Evolutionary conservation across 2,113 vertebrate species (phyloP).

Genomic region (Castor canadensis): DNA sequence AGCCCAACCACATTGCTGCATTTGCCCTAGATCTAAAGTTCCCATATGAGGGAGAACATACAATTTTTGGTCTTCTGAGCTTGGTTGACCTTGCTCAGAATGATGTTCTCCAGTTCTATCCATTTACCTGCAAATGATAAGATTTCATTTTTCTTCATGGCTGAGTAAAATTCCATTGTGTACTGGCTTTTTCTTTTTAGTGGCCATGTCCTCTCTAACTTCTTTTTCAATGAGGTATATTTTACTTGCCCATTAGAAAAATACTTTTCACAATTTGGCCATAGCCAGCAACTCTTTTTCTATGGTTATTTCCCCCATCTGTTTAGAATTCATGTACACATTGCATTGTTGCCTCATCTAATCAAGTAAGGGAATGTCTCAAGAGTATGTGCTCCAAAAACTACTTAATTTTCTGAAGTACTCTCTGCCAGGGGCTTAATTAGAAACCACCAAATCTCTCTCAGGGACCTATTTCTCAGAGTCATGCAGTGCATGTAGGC

Average conservation of each 20-base stretch:
- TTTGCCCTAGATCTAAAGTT: too few species aligned
- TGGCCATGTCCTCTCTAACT: conserved; percentile 24
- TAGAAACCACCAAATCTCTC: conserved; percentile 62
- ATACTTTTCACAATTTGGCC: conserved; percentile 58
- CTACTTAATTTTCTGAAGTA: conserved; percentile 74
- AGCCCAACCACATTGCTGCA: too few species aligned
- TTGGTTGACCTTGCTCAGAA: too few species aligned
- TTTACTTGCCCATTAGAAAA: conserved; percentile 67
- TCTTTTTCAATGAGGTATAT: conserved; percentile 45
- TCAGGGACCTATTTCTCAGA: conserved; percentile 23
- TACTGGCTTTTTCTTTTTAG: conserved; percentile 40
- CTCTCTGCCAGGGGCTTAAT: conserved; percentile 69
- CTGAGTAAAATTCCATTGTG: too few species aligned
- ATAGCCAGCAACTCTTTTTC: conserved; percentile 63
- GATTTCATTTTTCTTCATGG: too few species aligned
- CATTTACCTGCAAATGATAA: too few species aligned
- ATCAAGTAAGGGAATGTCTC: conserved; percentile 74
- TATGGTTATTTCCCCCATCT: conserved; percentile 74
- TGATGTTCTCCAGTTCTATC: too few species aligned
- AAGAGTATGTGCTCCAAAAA: conserved; percentile 69
- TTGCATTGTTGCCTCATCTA: conserved; percentile 73
- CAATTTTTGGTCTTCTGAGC: too few species aligned
- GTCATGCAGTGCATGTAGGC: background rate
- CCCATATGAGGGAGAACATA: too few species aligned
- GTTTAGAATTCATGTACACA: conserved; percentile 76